Evolutionary conservation across 1,140 invertebrate species (phyloP), one percentile per base, ranked within the genome.

Genomic region (Paramacrobiotus metropolitanus): DNA sequence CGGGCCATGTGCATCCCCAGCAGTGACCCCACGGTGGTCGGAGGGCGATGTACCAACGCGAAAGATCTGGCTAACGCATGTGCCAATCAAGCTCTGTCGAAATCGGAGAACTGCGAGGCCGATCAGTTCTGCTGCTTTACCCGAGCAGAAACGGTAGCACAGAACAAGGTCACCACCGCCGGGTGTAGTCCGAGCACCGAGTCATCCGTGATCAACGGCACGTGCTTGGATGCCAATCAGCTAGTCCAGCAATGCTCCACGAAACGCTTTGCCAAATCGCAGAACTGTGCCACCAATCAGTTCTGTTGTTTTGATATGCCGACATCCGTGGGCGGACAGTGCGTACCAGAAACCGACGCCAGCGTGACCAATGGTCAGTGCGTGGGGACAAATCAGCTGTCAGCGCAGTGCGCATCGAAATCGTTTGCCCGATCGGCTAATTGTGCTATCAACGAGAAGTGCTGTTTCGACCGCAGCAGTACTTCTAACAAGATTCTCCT

Each of bases 91-190:
- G 15, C 15, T 4, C 15, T 55, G 15, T 55, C 48, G 0, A 55
- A 55, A 24, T 55, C 48, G 9, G 4, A 15, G 4, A 15, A 55
- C 4, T 55, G 48, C 28, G 15, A 4, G 48, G 15, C 48, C 24
- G 48, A 55, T 4, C 48, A 55, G 48, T 55, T 55, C n/a, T 40
- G 34, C n/a, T 40, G 34, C 34, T 40, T 40, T n/a, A 40, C 34
- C 9, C 9, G 34, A 40, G 9, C 34, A n/a, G 34, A 15, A n/a
- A 40, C n/a, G 34, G 34, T 0, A n/a, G 34, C 34, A n/a, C 9
- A 40, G 34, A n/a, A 15, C 9, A 9, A 40, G 34, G 34, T 0
- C 9, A n/a, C 9, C 34, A 15, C 34, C n/a, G 9, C 9, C 9
- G 24, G 4, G 15, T 55, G 48, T 55, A 55, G 48, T 55, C 48